Conservation (phyloP, 1,140 invertebrate species). For the Aphaenogaster floridana region DNA sequence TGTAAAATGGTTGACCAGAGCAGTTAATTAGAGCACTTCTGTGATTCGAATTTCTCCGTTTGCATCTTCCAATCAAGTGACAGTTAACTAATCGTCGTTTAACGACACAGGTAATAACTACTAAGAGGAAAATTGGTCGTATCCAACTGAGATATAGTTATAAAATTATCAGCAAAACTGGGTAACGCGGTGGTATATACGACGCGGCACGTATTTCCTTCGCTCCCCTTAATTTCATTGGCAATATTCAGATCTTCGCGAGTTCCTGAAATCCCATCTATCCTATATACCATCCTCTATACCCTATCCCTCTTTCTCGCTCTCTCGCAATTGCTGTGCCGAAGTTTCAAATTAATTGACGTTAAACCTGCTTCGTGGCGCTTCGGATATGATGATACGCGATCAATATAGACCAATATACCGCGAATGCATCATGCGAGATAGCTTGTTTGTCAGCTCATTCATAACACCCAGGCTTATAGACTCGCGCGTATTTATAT, state of each 20-base stretch:
- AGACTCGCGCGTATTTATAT: not conserved
- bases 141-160: constrained; percentile 32
- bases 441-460: constrained; percentile 37
- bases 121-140: constrained; percentile 36
- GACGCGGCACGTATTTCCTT: constrained; percentile 35
- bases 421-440: constrained; percentile 30
- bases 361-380: constrained; percentile 59
- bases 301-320: constrained; percentile 12
- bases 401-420: constrained; percentile 56
- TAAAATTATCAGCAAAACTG: constrained; percentile 48
- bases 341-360: constrained; percentile 65
- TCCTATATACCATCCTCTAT: constrained; percentile 6
- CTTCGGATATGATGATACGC: constrained; percentile 49
- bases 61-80: not conserved
- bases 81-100: constrained; percentile 27
- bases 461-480: constrained; percentile 23
- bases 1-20: not conserved
- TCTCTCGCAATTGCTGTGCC: constrained; percentile 52
- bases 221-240: constrained; percentile 58
- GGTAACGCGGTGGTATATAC: constrained; percentile 19
- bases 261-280: constrained; percentile 55
- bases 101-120: not conserved
- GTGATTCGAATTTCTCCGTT: not conserved
- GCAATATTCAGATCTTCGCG: constrained; percentile 61
- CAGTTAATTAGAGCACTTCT: not conserved